Evolutionary conservation across 2,888 invertebrate genomes (phyloP).

Genomic region (Deilephila porcellus): DNA sequence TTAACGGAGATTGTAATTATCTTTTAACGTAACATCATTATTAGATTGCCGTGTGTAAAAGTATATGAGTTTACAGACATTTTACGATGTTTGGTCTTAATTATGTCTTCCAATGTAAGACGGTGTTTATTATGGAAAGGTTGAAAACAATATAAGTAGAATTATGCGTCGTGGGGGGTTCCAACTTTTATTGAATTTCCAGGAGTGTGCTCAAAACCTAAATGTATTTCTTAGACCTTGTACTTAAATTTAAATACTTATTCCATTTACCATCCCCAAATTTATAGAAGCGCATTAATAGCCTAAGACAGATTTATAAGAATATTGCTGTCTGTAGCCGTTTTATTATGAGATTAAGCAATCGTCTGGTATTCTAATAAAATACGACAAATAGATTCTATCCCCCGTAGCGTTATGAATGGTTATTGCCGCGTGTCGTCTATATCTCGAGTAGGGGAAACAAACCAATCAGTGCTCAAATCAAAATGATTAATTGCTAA

Average conservation of each 20-base stretch:
- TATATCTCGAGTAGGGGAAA: background rate
- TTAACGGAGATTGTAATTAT: background rate
- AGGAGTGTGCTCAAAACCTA: background rate
- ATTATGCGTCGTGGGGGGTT: background rate
- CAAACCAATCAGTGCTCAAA: background rate
- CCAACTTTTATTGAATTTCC: background rate
- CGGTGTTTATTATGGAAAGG: background rate
- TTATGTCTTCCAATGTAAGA: background rate
- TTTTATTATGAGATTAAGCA: no score
- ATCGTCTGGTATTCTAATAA: no score
- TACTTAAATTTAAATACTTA: no score
- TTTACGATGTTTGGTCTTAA: background rate
- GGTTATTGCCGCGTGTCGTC: background rate
- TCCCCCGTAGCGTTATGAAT: background rate
- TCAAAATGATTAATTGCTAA: background rate
- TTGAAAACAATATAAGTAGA: background rate
- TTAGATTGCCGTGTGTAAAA: background rate
- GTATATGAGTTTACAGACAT: background rate
- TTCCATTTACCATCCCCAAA: no score
- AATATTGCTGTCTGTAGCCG: no score
- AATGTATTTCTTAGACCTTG: background rate
- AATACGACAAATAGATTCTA: constrained; percentile 8
- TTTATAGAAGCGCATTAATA: no score
- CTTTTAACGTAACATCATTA: constrained; percentile 4
- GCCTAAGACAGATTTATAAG: no score